Evolutionary conservation across 2,113 vertebrate genomes (phyloP), one percentile per base, ranked within the genome.

Genomic region (Bolborhynchus lineola): DNA sequence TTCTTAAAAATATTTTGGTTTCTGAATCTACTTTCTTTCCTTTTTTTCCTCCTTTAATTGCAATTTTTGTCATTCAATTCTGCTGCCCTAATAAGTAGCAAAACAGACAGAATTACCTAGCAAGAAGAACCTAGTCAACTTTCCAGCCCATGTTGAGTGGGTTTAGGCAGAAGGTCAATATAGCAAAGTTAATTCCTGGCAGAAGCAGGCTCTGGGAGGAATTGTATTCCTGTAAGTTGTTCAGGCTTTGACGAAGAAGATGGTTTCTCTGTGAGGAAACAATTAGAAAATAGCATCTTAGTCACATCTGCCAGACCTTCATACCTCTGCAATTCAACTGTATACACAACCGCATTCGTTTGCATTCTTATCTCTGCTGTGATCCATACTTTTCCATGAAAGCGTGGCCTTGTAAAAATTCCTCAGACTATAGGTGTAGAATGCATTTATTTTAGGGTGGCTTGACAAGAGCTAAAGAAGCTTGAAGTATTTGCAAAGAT

Each of bases 221-320:
- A 81, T 5, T 31, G 6, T 31, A 5, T n/a, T 83, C 86, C 69
- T 59, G 37, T 33, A 67, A 94, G 23, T 50, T 74, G 63, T 71
- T 92, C 31, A 39, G 70, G n/a, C 17, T 93, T 59, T 74, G 92
- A 85, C 0, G 2, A 91, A 84, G 81, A 88, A 33, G 33, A 46
- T 75, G 72, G 39, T 95, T 94, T 93, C 71, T 64, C 46, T 50
- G 52, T 86, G 80, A 96, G 81, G 52, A 86, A 93, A 93, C 39
- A 74, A 83, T 55, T 24, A 46, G 68, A 94, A 92, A 93, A 85
- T 16, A 67, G 5, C 26, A 63, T 35, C 52, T 63, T 42, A 75
- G 65, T 77, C 55, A 35, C 42, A 83, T 77, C 86, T 72, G 47
- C 91, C 89, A 92, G 91, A 78, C 39, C 37, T 47, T 88, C 87